These are phyloP conservation scores for Macaria liturata DNA, from an alignment of 2,888 invertebrate species.

Conservation along the genomic window DNA sequence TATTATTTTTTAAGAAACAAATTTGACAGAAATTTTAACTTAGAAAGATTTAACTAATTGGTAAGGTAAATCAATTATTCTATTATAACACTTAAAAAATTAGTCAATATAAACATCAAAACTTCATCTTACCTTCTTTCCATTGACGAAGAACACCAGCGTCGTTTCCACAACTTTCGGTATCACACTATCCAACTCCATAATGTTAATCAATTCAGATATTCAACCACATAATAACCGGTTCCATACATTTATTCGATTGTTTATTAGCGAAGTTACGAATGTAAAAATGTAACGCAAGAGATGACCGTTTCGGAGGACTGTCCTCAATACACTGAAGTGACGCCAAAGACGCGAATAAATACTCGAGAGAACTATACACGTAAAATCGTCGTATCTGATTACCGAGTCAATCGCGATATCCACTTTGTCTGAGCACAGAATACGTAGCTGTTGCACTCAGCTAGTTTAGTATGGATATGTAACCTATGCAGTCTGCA, in stretches of 20 bases:
- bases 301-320: constrained; percentile 32
- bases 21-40: too few species aligned
- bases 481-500: too few species aligned
- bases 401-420: constrained; percentile 1
- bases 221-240: constrained; percentile 15
- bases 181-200: constrained; percentile 43
- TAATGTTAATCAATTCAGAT: constrained; percentile 4
- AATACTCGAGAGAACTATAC: too few species aligned
- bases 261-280: constrained; percentile 3
- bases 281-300: not conserved
- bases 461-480: not conserved
- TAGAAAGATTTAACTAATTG: too few species aligned
- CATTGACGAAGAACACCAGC: constrained; percentile 85
- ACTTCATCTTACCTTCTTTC: constrained; percentile 77
- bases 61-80: too few species aligned
- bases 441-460: too few species aligned
- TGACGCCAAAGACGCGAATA: not conserved
- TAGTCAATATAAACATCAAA: too few species aligned
- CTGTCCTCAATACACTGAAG: constrained; percentile 37
- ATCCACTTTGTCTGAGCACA: not conserved
- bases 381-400: not conserved
- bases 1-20: too few species aligned
- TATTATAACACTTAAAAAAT: too few species aligned
- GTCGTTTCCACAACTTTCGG: constrained; percentile 52
- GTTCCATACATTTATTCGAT: constrained; percentile 19